Conservation (phyloP, 2,888 invertebrate genomes). For the Tetragnatha montana region DNA sequence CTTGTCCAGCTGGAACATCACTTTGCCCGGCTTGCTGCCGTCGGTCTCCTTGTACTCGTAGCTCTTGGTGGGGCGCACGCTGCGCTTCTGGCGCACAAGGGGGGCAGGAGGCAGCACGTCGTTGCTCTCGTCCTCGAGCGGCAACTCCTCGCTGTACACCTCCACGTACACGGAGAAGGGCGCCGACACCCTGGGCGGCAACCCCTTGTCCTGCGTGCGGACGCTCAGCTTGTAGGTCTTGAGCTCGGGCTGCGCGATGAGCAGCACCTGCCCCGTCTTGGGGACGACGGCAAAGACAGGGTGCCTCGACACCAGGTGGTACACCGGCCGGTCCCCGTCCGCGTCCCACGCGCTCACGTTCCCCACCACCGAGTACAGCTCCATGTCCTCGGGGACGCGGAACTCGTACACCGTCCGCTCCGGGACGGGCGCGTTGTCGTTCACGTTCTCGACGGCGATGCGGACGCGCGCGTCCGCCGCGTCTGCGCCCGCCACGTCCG, state of each 20-base stretch:
- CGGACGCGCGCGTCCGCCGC: constrained; percentile 87
- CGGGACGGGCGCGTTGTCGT: constrained; percentile 93
- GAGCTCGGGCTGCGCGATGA: constrained; percentile 80
- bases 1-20: constrained; percentile 92
- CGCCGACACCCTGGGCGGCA: constrained; percentile 73
- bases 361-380: constrained; percentile 88
- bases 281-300: constrained; percentile 92
- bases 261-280: constrained; percentile 91
- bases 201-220: constrained; percentile 88
- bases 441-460: constrained; percentile 88
- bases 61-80: constrained; percentile 91
- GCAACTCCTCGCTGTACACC: constrained; percentile 67
- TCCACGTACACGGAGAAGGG: constrained; percentile 69
- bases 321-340: constrained; percentile 94
- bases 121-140: constrained; percentile 74
- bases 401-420: constrained; percentile 87
- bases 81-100: constrained; percentile 56
- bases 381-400: constrained; percentile 79
- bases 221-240: constrained; percentile 84
- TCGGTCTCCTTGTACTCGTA: constrained; percentile 94
- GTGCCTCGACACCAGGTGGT: constrained; percentile 84
- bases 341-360: constrained; percentile 90
- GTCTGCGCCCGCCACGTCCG: constrained; percentile 87
- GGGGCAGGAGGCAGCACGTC: constrained; percentile 72
- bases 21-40: constrained; percentile 90